Conservation (phyloP, 2,888 invertebrate species). For the Melipona beecheii region DNA sequence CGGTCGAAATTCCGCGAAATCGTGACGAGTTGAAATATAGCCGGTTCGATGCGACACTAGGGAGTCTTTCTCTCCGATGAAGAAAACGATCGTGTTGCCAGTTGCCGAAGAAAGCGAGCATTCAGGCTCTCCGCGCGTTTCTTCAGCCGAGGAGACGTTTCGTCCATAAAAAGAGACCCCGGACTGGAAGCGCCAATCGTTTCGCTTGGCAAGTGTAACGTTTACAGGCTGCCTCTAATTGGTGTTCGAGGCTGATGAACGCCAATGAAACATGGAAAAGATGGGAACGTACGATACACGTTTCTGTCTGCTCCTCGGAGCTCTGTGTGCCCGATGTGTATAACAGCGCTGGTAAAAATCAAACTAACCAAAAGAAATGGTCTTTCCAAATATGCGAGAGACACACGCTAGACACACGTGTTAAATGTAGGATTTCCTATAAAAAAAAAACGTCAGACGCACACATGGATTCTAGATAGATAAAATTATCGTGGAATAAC, state of each 20-base stretch:
- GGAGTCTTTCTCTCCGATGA: slow-evolving; percentile 34
- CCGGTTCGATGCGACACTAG: slow-evolving; percentile 67
- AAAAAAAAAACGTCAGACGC: no score
- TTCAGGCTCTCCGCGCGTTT: slow-evolving; percentile 67
- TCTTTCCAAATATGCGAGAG: neutral
- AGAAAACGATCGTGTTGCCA: slow-evolving; percentile 72
- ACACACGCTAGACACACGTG: neutral
- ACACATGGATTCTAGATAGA: no score
- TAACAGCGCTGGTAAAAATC: neutral
- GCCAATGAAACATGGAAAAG: slow-evolving; percentile 68
- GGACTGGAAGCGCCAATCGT: slow-evolving; percentile 70
- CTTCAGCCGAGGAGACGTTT: slow-evolving; percentile 69
- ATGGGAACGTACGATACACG: slow-evolving; percentile 55
- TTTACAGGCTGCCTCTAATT: slow-evolving; percentile 76
- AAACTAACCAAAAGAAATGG: neutral
- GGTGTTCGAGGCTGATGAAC: slow-evolving; percentile 75
- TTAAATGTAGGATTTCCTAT: neutral
- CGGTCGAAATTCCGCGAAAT: slow-evolving; percentile 51
- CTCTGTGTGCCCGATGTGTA: neutral
- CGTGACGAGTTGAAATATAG: slow-evolving; percentile 67
- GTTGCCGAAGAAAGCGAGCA: slow-evolving; percentile 72
- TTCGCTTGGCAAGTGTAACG: slow-evolving; percentile 73
- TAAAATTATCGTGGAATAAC: no score
- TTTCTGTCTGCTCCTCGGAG: neutral
- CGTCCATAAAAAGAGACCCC: slow-evolving; percentile 69